Evolutionary conservation across 2,888 invertebrate genomes (phyloP).

Genomic region (Drymonia ruficornis): DNA sequence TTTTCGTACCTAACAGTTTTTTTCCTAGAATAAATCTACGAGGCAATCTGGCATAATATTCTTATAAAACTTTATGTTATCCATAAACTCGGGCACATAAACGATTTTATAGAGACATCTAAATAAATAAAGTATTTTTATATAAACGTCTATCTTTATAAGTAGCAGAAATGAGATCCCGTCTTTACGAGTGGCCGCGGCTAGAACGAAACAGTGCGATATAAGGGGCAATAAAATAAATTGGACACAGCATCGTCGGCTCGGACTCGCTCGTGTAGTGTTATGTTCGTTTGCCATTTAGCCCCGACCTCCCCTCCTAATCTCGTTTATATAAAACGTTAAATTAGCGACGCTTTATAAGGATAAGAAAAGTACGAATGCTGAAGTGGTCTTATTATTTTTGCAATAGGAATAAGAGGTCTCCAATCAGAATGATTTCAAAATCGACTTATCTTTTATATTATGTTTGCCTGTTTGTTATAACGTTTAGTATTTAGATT

Average conservation of each 20-base stretch:
- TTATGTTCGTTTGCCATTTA: slow-evolving; percentile 40
- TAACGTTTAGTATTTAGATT: too few relatives aligned
- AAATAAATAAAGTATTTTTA: slow-evolving; percentile 4
- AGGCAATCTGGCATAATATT: too few relatives aligned
- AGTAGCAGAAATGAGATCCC: slow-evolving; percentile 53
- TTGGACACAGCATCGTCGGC: slow-evolving; percentile 51
- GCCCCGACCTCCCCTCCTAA: slow-evolving; percentile 28
- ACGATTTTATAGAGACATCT: slow-evolving; percentile 2
- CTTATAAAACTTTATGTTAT: too few relatives aligned
- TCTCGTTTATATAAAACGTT: slow-evolving; percentile 27
- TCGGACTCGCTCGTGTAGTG: slow-evolving; percentile 23
- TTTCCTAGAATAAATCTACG: too few relatives aligned
- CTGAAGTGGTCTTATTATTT: slow-evolving; percentile 6
- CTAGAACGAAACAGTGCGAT: slow-evolving; percentile 44
- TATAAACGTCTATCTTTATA: slow-evolving; percentile 36
- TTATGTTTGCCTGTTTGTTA: too few relatives aligned
- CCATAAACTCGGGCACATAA: not conserved
- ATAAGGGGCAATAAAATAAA: slow-evolving; percentile 67
- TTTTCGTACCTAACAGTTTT: too few relatives aligned
- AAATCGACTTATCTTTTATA: too few relatives aligned
- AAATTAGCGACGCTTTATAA: slow-evolving; percentile 31
- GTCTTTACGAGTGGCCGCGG: slow-evolving; percentile 55
- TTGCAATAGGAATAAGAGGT: slow-evolving; percentile 1
- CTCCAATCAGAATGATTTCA: too few relatives aligned
- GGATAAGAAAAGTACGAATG: slow-evolving; percentile 13